Evolutionary conservation across 1,140 invertebrate species (phyloP).

Genomic region (Kradibia gibbosae): DNA sequence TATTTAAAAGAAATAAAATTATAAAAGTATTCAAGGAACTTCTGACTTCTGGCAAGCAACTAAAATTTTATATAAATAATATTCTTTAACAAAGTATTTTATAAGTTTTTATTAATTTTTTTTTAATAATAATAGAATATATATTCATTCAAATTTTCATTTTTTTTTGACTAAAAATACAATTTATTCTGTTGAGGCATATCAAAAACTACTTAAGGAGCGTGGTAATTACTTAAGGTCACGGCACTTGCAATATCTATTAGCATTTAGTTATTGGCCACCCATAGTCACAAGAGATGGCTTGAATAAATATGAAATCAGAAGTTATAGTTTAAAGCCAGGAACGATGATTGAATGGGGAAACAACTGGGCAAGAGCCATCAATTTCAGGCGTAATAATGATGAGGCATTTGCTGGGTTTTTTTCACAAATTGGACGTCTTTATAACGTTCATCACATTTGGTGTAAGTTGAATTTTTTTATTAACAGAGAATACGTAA

Average conservation of each 20-base stretch:
- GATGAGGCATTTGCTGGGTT: conserved; percentile 96
- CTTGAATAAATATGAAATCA: conserved; percentile 94
- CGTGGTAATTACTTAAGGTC: conserved; percentile 88
- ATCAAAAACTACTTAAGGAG: conserved; percentile 84
- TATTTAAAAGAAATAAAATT: too few species aligned
- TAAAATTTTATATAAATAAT: too few species aligned
- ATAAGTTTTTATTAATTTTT: too few species aligned
- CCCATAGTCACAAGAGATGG: conserved; percentile 80
- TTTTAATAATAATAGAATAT: too few species aligned
- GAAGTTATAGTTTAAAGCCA: conserved; percentile 93
- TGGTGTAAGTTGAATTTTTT: conserved; percentile 85
- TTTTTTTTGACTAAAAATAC: too few species aligned
- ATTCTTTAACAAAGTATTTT: too few species aligned
- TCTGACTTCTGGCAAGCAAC: too few species aligned
- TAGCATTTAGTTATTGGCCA: conserved; percentile 94
- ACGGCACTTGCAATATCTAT: conserved; percentile 91
- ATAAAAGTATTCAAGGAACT: too few species aligned
- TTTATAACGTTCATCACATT: conserved; percentile 98
- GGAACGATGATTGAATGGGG: conserved; percentile 99
- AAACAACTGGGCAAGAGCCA: conserved; percentile 97
- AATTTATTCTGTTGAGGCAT: conserved; percentile 76
- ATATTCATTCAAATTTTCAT: too few species aligned
- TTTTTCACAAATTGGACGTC: conserved; percentile 95
- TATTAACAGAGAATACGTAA: background rate
- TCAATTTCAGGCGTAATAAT: conserved; percentile 91